These are phyloP conservation scores for Machimus rusticus DNA, from an alignment of 2,888 invertebrate species.

Conservation along the genomic window DNA sequence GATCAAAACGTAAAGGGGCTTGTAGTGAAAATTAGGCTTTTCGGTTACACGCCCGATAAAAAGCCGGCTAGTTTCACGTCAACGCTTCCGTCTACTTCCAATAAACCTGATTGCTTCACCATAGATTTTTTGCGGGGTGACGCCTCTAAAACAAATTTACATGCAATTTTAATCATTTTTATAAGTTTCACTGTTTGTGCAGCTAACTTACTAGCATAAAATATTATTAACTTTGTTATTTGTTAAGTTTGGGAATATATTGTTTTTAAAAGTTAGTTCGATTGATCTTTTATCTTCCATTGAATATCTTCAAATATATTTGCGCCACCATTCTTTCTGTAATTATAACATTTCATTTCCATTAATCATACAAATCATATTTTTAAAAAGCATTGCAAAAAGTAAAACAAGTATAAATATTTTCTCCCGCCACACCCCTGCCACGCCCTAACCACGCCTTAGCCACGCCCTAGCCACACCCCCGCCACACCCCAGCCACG, in stretches of 20 bases:
- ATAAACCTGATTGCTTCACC: not conserved
- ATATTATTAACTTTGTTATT: not conserved
- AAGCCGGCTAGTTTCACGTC: constrained; percentile 51
- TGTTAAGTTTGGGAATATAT: not conserved
- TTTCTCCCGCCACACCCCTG: too few relatives aligned
- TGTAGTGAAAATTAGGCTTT: constrained; percentile 57
- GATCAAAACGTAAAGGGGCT: constrained; percentile 53
- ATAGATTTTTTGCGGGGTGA: not conserved
- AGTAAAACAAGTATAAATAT: too few relatives aligned
- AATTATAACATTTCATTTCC: too few relatives aligned
- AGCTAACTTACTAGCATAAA: not conserved
- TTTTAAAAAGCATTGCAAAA: too few relatives aligned
- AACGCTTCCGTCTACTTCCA: constrained; percentile 49
- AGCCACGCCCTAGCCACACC: too few relatives aligned
- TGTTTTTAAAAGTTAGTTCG: not conserved
- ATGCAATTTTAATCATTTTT: not conserved
- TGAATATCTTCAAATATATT: not conserved
- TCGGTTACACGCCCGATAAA: constrained; percentile 54
- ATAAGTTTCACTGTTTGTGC: not conserved
- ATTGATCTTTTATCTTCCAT: not conserved
- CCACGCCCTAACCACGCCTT: too few relatives aligned
- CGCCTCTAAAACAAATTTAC: not conserved
- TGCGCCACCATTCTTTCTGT: not conserved
- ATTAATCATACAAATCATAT: too few relatives aligned
- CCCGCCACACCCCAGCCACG: too few relatives aligned